A percentile compares a stretch with the other conserved stretches of the same genome.
These are phyloP conservation scores for Smittia sp. DNA, from an alignment of 2,888 invertebrate species.

Conservation along the genomic window DNA sequence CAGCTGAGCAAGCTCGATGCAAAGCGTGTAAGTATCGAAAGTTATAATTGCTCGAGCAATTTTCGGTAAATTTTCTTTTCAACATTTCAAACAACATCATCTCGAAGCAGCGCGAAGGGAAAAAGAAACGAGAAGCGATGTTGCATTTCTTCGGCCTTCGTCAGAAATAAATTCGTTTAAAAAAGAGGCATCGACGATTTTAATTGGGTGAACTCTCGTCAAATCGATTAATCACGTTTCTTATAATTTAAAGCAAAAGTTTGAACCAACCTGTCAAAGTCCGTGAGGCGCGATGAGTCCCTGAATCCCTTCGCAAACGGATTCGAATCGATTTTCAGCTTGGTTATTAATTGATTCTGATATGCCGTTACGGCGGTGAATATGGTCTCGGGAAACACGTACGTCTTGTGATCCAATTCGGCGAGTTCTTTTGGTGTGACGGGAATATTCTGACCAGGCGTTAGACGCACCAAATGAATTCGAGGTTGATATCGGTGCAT, in stretches of 20 bases:
- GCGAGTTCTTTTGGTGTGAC: slow-evolving; percentile 76
- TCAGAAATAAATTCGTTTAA: no score
- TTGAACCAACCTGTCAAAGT: slow-evolving; percentile 75
- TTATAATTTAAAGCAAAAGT: neutral
- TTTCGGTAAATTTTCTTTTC: no score
- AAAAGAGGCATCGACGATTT: slow-evolving; percentile 6
- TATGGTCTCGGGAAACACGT: slow-evolving; percentile 95
- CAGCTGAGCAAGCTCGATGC: no score
- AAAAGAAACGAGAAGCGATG: no score
- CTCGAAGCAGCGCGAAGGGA: no score
- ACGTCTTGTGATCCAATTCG: slow-evolving; percentile 92
- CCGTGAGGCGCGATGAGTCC: slow-evolving; percentile 91
- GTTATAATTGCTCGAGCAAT: no score
- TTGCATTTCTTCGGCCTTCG: no score
- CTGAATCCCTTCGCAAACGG: slow-evolving; percentile 98
- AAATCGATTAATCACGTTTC: slow-evolving; percentile 13
- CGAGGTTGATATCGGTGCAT: slow-evolving; percentile 99
- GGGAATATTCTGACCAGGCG: slow-evolving; percentile 75
- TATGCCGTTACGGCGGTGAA: slow-evolving; percentile 99
- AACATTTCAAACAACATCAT: no score
- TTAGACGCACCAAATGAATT: slow-evolving; percentile 89
- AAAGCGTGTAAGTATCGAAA: no score
- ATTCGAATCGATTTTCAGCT: slow-evolving; percentile 98
- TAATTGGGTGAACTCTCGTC: slow-evolving; percentile 41
- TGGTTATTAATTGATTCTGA: slow-evolving; percentile 98